phyloP scores from a whole-genome alignment of 2,113 vertebrate genomes.

The Ifrita kowaldi region DNA sequence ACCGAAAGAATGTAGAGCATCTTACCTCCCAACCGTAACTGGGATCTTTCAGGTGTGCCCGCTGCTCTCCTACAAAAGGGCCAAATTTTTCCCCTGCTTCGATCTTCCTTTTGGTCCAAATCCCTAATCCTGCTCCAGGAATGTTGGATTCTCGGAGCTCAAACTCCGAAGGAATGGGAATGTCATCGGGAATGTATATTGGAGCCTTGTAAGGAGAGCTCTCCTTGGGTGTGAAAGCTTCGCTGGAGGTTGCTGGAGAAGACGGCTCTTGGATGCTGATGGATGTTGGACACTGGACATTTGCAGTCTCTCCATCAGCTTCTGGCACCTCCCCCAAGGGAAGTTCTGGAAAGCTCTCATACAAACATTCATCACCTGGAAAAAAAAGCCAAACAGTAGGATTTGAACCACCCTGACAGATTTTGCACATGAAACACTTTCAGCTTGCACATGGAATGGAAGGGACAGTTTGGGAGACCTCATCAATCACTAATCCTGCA shows the following conservation, averaged over 20 bases:
- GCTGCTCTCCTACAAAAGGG: constrained; percentile 86
- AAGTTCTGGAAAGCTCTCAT: constrained; percentile 79
- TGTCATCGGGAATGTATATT: constrained; percentile 82
- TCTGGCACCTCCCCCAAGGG: constrained; percentile 78
- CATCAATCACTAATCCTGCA: background rate
- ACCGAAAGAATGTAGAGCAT: background rate
- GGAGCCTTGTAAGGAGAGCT: constrained; percentile 81
- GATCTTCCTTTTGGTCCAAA: constrained; percentile 91
- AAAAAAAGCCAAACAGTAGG: constrained; percentile 55
- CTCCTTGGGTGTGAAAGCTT: constrained; percentile 81
- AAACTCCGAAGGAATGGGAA: constrained; percentile 86
- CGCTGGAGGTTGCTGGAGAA: constrained; percentile 82
- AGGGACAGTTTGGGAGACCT: background rate
- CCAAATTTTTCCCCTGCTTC: constrained; percentile 88
- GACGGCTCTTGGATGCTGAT: constrained; percentile 75
- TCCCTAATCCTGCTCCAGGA: constrained; percentile 82
- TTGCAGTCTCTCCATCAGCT: constrained; percentile 75
- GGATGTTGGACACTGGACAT: constrained; percentile 48
- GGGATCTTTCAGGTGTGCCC: constrained; percentile 75
- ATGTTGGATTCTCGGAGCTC: constrained; percentile 87
- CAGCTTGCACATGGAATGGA: background rate
- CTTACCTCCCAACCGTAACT: constrained; percentile 94
- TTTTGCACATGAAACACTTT: background rate
- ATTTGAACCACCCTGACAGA: background rate
- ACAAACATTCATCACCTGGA: constrained; percentile 85